These are phyloP conservation scores for Chamaedrilus cognettii DNA, from an alignment of 2,888 invertebrate genomes.

Conservation along the genomic window DNA sequence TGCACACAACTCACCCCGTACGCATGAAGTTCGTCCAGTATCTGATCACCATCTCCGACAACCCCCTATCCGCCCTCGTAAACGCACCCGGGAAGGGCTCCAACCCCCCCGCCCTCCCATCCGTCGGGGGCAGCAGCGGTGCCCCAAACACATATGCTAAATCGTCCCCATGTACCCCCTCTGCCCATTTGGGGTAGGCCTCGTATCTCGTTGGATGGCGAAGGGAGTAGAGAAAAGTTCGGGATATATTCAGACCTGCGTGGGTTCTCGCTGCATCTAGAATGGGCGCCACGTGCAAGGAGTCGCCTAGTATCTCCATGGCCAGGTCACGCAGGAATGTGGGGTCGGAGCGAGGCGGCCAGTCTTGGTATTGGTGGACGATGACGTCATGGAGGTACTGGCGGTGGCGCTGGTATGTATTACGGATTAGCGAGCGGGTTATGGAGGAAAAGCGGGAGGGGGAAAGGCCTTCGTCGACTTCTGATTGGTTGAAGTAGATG, in stretches of 20 bases:
- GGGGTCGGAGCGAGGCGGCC: constrained; percentile 62
- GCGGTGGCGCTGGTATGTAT: constrained; percentile 92
- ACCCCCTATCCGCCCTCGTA: constrained; percentile 46
- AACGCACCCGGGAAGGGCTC: constrained; percentile 45
- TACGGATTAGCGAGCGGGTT: constrained; percentile 80
- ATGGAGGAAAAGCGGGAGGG: constrained; percentile 64
- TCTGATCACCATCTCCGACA: constrained; percentile 53
- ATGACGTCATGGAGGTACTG: constrained; percentile 93
- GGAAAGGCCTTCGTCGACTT: constrained; percentile 15
- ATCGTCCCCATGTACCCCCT: constrained; percentile 54
- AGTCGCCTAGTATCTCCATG: constrained; percentile 22
- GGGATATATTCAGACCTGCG: constrained; percentile 41
- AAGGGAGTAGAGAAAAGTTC: constrained; percentile 59
- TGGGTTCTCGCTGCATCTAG: constrained; percentile 16
- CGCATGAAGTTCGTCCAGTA: constrained; percentile 58
- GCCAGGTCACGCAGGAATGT: constrained; percentile 13
- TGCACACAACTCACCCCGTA: constrained; percentile 53
- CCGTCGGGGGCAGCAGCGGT: constrained; percentile 52
- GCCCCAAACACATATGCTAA: constrained; percentile 56
- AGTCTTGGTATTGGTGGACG: constrained; percentile 94
- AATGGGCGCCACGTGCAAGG: constrained; percentile 24
- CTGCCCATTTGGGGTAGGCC: constrained; percentile 59
- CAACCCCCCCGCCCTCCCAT: constrained; percentile 52
- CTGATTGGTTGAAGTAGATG: constrained; percentile 21
- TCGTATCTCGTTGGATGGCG: constrained; percentile 73